These are phyloP conservation scores for Characodon lateralis DNA, from an alignment of 2,797 vertebrate genomes.

Conservation along the genomic window DNA sequence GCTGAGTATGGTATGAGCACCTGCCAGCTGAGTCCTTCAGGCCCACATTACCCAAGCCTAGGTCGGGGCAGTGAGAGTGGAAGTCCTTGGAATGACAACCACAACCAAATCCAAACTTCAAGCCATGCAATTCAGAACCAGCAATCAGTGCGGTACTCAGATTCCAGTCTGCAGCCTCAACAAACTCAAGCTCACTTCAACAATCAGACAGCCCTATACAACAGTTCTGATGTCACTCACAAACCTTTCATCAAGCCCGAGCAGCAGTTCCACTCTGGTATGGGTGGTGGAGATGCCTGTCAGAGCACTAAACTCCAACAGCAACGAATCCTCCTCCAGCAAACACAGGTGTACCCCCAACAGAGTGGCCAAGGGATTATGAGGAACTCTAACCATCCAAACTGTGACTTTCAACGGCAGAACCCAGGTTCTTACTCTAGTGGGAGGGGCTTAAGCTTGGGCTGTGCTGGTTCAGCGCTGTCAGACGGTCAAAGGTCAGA, in stretches of 20 bases:
- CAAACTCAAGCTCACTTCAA: slow-evolving; percentile 72
- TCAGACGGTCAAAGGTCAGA: slow-evolving; percentile 80
- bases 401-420: slow-evolving; percentile 80
- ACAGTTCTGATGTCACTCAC: slow-evolving; percentile 76
- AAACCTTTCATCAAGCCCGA: slow-evolving; percentile 92
- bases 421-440: slow-evolving; percentile 70
- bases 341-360: slow-evolving; percentile 69
- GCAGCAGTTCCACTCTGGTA: slow-evolving; percentile 84
- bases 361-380: slow-evolving; percentile 62
- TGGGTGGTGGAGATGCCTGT: slow-evolving; percentile 82
- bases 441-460: slow-evolving; percentile 76
- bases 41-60: slow-evolving; percentile 76
- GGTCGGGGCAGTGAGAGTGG: slow-evolving; percentile 61
- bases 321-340: slow-evolving; percentile 72
- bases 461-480: slow-evolving; percentile 71
- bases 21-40: slow-evolving; percentile 86
- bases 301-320: slow-evolving; percentile 82
- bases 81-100: slow-evolving; percentile 80
- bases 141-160: slow-evolving; percentile 69
- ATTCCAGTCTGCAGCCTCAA: slow-evolving; percentile 69
- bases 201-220: slow-evolving; percentile 79
- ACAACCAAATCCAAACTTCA: slow-evolving; percentile 69
- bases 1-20: slow-evolving; percentile 84
- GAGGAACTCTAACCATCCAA: slow-evolving; percentile 72
- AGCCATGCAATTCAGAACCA: slow-evolving; percentile 66